Evolutionary conservation across 2,113 vertebrate species (phyloP), one percentile per base, ranked within the genome.

Genomic region (Alces alces): DNA sequence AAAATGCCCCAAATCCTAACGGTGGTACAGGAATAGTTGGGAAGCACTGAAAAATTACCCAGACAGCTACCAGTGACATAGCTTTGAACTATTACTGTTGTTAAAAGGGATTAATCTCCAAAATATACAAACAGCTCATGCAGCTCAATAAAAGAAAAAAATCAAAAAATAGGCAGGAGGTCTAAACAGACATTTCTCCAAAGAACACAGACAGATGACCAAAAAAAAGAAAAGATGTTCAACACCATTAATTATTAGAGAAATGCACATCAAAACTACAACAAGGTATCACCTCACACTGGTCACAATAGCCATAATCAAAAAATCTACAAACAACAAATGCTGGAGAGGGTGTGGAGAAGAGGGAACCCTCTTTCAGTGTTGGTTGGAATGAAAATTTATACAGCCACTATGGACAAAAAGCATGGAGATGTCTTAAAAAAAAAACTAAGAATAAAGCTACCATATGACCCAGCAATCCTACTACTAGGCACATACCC

Each of bases 21-120:
- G 14, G 2, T 19, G 1, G 12, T 30, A 17, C 23, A 16, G 33
- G 30, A 84, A 55, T 78, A 36, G 11, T 52, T 16, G 55, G 33
- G 11, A 58, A 83, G 27, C 19, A 7, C 21, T n/a, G 17, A 96
- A 45, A 78, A 86, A 30, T 52, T 8, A 8, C 25, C 15, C 19
- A 28, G 43, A 43, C 21, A 36, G 15, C 21, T 33, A 21, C 54
- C 6, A 1, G 6, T 27, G 4, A 28, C 0, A 2, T 13, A n/a
- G 47, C 45, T 17, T 17, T 14, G 6, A 7, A 28, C 7, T 28
- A 7, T n/a, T 7, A 15, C 6, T 47, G 21, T 60, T 2, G 7
- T 55, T 50, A 23, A 1, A 33, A 47, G 39, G 43, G 25, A 78
- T 78, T 78, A 45, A 78, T 78, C 73, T 78, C 73, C 39, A 78